phyloP scores from a whole-genome alignment of 2,113 vertebrate species.

The Cinclus cinclus region DNA sequence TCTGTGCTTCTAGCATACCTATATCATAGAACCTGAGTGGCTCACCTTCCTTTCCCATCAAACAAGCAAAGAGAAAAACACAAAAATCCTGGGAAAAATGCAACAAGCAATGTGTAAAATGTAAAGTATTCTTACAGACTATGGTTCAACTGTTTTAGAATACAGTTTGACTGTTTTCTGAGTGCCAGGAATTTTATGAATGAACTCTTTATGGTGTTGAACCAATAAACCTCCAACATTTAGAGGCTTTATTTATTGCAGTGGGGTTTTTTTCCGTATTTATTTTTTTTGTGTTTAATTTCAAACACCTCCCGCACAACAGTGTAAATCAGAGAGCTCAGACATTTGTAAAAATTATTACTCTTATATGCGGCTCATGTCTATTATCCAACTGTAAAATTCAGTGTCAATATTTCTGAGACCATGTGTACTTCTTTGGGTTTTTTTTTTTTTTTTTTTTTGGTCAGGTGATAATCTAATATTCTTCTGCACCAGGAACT shows the following conservation, averaged over 20 bases:
- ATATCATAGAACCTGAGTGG: background rate
- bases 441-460: background rate
- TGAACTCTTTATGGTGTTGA: background rate
- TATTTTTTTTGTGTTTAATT: background rate
- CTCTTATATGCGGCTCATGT: background rate
- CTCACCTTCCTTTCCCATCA: background rate
- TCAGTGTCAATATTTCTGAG: background rate
- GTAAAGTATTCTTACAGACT: background rate
- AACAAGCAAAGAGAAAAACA: background rate
- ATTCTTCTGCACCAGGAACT: background rate
- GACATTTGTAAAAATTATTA: background rate
- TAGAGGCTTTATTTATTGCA: background rate
- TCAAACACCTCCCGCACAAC: background rate
- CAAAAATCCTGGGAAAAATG: background rate
- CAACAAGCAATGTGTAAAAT: background rate
- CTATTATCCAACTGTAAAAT: background rate
- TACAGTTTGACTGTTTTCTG: background rate
- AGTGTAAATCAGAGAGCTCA: background rate
- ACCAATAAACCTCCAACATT: background rate
- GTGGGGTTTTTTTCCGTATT: rapidly evolving
- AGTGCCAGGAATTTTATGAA: conserved; percentile 8
- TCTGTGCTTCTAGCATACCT: background rate
- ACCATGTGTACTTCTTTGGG: background rate
- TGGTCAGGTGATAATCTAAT: background rate
- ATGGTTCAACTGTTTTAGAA: background rate